phyloP scores from a whole-genome alignment of 2,888 invertebrate species.

The Brachypalpus laphriformis region DNA sequence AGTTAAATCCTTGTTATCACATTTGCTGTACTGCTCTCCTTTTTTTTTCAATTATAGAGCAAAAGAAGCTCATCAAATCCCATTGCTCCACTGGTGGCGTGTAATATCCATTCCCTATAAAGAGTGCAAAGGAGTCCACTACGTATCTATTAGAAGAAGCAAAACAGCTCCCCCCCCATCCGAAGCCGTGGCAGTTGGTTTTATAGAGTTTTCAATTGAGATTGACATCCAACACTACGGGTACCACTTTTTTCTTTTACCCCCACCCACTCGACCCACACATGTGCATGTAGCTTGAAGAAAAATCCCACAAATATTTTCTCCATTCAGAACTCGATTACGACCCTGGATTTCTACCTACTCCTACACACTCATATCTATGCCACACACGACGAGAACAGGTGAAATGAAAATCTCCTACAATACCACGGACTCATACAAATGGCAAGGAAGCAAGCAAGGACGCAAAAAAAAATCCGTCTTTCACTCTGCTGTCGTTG shows the following conservation, averaged over 20 bases:
- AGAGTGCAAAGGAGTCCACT: conserved; percentile 7
- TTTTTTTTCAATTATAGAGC: conserved; percentile 4
- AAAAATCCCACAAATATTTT: conserved; percentile 10
- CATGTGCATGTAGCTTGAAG: background rate
- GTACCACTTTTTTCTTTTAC: background rate
- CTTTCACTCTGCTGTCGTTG: conserved; percentile 36
- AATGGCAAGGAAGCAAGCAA: background rate
- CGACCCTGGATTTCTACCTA: conserved; percentile 20
- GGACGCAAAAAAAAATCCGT: conserved; percentile 11
- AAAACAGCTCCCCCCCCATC: background rate
- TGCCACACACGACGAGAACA: conserved; percentile 4
- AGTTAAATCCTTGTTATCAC: conserved; percentile 23
- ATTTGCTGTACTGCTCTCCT: background rate
- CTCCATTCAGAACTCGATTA: conserved; percentile 20
- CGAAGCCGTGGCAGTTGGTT: background rate
- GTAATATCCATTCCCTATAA: conserved; percentile 15
- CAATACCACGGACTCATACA: background rate
- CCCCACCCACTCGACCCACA: background rate
- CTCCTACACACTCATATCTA: conserved; percentile 21
- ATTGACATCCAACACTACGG: conserved; percentile 21
- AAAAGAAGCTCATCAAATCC: conserved; percentile 10
- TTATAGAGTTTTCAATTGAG: conserved; percentile 16
- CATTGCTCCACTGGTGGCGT: background rate
- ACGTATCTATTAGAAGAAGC: background rate
- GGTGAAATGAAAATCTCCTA: conserved; percentile 34